Evolutionary conservation across 2,888 invertebrate species (phyloP), one percentile per base, ranked within the genome.

Genomic region (Branchellion lobata): DNA sequence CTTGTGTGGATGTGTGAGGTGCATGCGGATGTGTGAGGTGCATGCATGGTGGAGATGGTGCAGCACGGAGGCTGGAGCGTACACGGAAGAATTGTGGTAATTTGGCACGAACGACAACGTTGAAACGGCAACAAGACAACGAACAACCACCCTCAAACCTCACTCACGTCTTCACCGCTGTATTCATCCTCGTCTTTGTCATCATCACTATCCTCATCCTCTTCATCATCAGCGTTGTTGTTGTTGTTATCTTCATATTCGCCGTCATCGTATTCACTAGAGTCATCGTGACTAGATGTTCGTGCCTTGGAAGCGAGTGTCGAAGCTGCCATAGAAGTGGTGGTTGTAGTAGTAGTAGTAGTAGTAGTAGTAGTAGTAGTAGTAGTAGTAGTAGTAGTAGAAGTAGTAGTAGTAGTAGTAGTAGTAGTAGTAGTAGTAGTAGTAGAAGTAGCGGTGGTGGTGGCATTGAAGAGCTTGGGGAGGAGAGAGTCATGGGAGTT

Each of bases 291-390:
- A 21, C 34, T 72, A 34, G 72, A 34, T 27, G 72, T 33, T n/a
- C 14, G 14, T n/a, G 68, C 24, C 14, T 24, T 24, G 18, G 75
- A 27, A 53, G 18, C 31, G 29, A 27, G 8, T 24, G 31, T 47
- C 8, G 29, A 27, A 21, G 27, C 57, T 1, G 36, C 29, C 0
- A n/a, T 76, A 18, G 34, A 14, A 24, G 61, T 57, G 21, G 61
- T 57, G n/a, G 61, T 57, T 18, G 61, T 57, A 24, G 76, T 51
- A 3, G 57, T 27, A 31, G 40, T 76, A 18, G 57, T 33, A n/a
- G 76, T 76, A 36, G 74, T 74, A 74, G 74, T 74, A 74, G 74
- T 47, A 40, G 74, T 74, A 29, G 74, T 74, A 8, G 74, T 47
- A 24, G 74, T 74, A 24, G 74, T 74, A 51, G 74, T 47, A 51